These are phyloP conservation scores for Diploptera punctata DNA, from an alignment of 2,888 invertebrate species.

Conservation along the genomic window DNA sequence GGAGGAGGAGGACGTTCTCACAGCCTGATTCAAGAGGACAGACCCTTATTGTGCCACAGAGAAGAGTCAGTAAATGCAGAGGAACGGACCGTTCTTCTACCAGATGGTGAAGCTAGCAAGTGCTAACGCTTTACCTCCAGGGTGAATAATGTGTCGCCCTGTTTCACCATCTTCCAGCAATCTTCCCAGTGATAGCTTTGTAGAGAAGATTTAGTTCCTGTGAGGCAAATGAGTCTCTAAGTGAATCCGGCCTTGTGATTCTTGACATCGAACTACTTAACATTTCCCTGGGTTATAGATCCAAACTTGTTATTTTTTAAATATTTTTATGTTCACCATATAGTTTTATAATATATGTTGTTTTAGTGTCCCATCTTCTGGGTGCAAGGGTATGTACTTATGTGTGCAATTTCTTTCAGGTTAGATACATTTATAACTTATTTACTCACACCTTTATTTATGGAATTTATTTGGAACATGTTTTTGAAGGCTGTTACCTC, in stretches of 20 bases:
- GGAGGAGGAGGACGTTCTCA: neutral
- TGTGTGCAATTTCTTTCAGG: no score
- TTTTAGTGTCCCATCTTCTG: slow-evolving; percentile 12
- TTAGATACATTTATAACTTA: no score
- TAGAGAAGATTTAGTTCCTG: slow-evolving; percentile 5
- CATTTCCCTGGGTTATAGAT: neutral
- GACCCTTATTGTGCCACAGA: neutral
- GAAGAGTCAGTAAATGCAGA: slow-evolving; percentile 1
- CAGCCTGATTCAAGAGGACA: neutral
- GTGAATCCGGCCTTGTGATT: slow-evolving; percentile 13
- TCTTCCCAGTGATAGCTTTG: neutral
- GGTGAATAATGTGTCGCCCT: neutral
- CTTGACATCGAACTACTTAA: slow-evolving; percentile 12
- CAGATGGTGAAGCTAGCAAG: neutral
- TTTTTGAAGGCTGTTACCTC: no score
- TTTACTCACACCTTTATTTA: no score
- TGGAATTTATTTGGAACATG: no score
- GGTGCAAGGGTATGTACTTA: neutral
- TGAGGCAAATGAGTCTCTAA: neutral
- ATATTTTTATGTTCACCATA: slow-evolving; percentile 3
- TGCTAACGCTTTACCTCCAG: neutral
- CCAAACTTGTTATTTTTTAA: neutral
- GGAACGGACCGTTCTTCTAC: slow-evolving; percentile 35
- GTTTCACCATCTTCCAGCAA: neutral
- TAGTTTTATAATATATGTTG: slow-evolving; percentile 1